Conservation (phyloP, 2,797 vertebrate species). For the Coilia nasus region DNA sequence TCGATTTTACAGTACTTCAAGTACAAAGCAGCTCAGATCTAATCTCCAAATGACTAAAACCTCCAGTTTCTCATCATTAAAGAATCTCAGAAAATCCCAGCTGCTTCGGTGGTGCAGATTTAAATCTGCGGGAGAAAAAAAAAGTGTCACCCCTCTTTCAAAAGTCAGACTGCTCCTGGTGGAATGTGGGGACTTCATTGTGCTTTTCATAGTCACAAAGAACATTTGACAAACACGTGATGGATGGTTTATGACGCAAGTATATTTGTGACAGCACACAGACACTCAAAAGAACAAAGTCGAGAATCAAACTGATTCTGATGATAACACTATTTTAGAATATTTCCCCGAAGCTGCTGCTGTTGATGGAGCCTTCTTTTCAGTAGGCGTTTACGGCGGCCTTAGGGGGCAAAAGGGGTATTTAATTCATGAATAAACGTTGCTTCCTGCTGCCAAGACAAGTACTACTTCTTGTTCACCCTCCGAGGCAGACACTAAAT, state of each 20-base stretch:
- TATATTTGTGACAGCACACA: neutral
- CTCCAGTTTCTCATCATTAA: constrained; percentile 31
- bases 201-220: constrained; percentile 25
- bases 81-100: constrained; percentile 16
- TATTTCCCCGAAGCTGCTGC: neutral
- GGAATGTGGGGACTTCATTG: constrained; percentile 23
- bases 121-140: neutral
- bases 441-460: constrained; percentile 19
- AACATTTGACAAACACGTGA: constrained; percentile 11
- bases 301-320: neutral
- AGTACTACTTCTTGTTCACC: constrained; percentile 23
- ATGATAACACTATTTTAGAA: neutral
- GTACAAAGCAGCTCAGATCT: constrained; percentile 40
- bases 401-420: neutral
- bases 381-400: constrained; percentile 7
- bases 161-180: constrained; percentile 22
- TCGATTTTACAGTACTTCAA: constrained; percentile 39
- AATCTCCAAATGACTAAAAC: constrained; percentile 36
- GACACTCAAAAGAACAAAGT: neutral
- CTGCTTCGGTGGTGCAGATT: constrained; percentile 11
- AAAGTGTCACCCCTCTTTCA: constrained; percentile 10
- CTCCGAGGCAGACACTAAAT: constrained; percentile 31
- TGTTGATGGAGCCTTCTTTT: constrained; percentile 16
- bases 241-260: neutral
- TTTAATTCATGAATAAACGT: constrained; percentile 27